Conservation (phyloP, 2,797 vertebrate genomes). For the Oreochromis grahami region DNA sequence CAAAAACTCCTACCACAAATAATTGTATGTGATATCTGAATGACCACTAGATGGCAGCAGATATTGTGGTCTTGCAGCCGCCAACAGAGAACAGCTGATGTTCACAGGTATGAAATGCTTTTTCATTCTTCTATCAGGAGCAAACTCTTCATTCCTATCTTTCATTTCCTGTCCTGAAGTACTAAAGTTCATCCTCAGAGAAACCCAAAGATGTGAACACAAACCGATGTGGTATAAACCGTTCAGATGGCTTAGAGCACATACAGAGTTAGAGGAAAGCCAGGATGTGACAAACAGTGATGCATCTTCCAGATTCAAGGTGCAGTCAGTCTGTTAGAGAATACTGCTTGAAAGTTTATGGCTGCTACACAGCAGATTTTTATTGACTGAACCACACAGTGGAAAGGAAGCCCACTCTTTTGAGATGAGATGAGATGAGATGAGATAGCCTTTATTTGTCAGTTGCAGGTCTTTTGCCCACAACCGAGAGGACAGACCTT, state of each 20-base stretch:
- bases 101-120: background rate
- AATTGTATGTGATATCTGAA: background rate
- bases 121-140: background rate
- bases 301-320: constrained; percentile 32
- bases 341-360: constrained; percentile 9
- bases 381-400: constrained; percentile 4
- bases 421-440: too few relatives aligned
- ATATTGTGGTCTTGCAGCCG: background rate
- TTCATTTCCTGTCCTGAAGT: background rate
- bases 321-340: background rate
- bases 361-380: background rate
- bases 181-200: background rate
- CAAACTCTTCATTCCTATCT: background rate
- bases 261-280: background rate
- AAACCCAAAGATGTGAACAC: background rate
- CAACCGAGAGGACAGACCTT: too few relatives aligned
- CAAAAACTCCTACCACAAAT: background rate
- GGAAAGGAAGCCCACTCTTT: background rate
- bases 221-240: background rate
- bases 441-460: too few relatives aligned
- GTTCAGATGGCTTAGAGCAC: background rate
- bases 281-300: background rate
- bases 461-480: too few relatives aligned
- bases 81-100: background rate
- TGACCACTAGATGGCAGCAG: constrained; percentile 39